phyloP scores from a whole-genome alignment of 2,888 invertebrate genomes.

The Plebejus melissa region DNA sequence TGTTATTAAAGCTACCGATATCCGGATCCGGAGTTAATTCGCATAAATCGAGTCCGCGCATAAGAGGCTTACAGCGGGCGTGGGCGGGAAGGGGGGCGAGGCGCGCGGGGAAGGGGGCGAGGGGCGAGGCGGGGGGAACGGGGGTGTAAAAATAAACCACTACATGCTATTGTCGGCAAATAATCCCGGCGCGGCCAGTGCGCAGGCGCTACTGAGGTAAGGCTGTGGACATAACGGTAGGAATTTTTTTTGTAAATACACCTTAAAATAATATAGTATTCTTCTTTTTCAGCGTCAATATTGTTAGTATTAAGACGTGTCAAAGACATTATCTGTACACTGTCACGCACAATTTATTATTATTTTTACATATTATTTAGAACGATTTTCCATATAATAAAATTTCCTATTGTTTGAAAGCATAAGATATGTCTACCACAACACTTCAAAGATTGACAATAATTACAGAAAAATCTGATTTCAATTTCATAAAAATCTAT shows the following conservation, averaged over 20 bases:
- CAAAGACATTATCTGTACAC: no score
- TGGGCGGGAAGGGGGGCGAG: slow-evolving; percentile 24
- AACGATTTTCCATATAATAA: no score
- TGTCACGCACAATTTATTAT: no score
- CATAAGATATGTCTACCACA: no score
- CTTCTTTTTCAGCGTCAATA: no score
- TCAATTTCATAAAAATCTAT: background rate
- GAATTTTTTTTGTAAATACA: background rate
- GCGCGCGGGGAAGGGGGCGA: slow-evolving; percentile 17
- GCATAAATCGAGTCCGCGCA: slow-evolving; percentile 24
- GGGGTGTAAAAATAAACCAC: slow-evolving; percentile 24
- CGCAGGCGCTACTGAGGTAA: slow-evolving; percentile 11
- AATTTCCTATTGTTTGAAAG: no score
- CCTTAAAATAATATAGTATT: no score
- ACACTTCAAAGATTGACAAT: background rate
- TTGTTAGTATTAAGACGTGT: no score
- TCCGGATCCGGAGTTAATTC: slow-evolving; percentile 19
- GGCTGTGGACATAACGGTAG: background rate
- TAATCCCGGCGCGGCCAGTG: slow-evolving; percentile 9
- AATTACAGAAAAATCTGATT: background rate
- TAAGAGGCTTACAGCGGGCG: slow-evolving; percentile 30
- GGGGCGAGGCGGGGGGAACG: background rate
- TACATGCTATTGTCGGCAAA: slow-evolving; percentile 27
- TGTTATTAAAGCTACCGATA: slow-evolving; percentile 2
- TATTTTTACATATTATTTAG: no score